Evolutionary conservation across 2,888 invertebrate species (phyloP).

Genomic region (Morpho helenor): DNA sequence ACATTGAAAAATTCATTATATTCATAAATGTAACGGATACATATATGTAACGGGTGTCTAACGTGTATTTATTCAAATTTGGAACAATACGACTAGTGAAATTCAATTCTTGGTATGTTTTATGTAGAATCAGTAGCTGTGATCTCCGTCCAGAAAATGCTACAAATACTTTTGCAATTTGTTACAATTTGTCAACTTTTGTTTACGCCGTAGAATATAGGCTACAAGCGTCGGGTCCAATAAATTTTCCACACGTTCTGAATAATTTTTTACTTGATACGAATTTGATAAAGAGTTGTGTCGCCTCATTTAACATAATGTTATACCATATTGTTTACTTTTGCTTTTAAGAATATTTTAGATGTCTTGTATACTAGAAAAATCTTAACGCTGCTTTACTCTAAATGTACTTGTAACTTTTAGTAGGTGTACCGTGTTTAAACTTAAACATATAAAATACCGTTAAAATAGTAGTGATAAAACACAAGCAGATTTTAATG

Average conservation of each 20-base stretch:
- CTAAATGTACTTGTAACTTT: too few relatives aligned
- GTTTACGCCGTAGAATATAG: conserved; percentile 12
- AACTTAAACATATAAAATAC: too few relatives aligned
- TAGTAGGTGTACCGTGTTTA: too few relatives aligned
- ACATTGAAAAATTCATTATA: conserved; percentile 39
- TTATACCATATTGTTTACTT: neutral
- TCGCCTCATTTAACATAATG: neutral
- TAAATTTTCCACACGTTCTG: conserved; percentile 3
- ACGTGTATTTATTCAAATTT: conserved; percentile 25
- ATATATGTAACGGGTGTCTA: conserved; percentile 44
- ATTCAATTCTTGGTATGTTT: conserved; percentile 20
- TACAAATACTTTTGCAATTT: conserved; percentile 4
- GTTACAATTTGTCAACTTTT: conserved; percentile 6
- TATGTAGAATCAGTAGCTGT: conserved; percentile 7
- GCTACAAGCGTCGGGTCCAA: neutral
- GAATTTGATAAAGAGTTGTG: neutral
- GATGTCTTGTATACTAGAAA: neutral
- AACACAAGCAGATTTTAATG: too few relatives aligned
- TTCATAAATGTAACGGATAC: conserved; percentile 44
- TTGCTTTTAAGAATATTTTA: neutral
- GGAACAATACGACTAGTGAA: conserved; percentile 24
- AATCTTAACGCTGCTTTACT: too few relatives aligned
- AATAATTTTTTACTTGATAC: conserved; percentile 7
- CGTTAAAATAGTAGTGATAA: too few relatives aligned
- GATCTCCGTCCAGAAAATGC: conserved; percentile 3